Base-by-base conservation (phyloP, 92 coral and sea anemone genomes). In the Siderastrea radians region DNA sequence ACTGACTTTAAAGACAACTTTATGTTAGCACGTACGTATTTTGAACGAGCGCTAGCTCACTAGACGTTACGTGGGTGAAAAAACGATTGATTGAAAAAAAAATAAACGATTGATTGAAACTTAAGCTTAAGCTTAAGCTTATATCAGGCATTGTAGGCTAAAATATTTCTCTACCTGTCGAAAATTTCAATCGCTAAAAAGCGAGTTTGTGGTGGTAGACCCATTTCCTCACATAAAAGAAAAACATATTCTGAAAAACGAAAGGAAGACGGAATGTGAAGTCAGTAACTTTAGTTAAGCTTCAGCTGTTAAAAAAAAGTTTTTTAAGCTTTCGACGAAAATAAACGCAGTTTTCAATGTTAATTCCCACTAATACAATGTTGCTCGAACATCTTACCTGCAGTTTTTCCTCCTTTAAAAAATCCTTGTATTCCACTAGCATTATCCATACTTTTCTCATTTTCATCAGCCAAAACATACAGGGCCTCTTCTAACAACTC, bases 401-500 rank as follows among this genome's bases (percentile, higher is more conserved):
- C 95, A 51, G 90, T 79, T 85, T 84, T 93, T 46, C 95, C 99
- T 81, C 96, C 96, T 94, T 94, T 98, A 84, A 98, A 98, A 76
- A 85, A 92, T 55, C 99, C 98, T 83, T 92, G 94, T 53, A 92
- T 84, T 58, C 93, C 96, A 75, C 80, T 86, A 10, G 98, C 95
- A 82, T 81, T 85, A 63, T 98, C 98, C 98, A 98, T 96, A 66
- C 72, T 98, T 80, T 93, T 98, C 64, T 98, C 99, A 81, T 98
- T 98, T 87, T 92, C 94, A 52, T 94, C 99, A 13, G 99, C 99
- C 81, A 98, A 93, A 67, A 89, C 94, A 71, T 95, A 96, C 74
- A 98, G 91, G 45, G 94, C 85, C 88, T 98, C 99, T 78, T 98
- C 99, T 16, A 98, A 95, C 73, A 98, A 92, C 74, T 94, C 96